Percentiles rank a stretch among this genome's conserved stretches.
Conservation (phyloP, 2,888 invertebrate species). For the Operophtera brumata region DNA sequence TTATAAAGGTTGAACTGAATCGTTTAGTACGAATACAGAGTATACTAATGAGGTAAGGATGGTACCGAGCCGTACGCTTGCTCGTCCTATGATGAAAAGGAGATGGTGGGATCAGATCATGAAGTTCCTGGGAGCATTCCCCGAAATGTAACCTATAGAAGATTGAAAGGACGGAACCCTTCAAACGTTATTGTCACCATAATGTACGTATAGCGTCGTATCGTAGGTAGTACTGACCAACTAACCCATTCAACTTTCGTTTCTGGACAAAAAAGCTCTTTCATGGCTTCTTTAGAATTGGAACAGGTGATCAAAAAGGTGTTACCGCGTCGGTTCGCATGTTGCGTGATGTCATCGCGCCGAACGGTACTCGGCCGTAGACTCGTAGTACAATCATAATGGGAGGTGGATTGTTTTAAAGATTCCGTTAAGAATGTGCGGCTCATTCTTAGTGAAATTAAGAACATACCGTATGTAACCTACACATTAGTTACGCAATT, state of each 20-base stretch:
- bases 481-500: not conserved
- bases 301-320: constrained; percentile 44
- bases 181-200: no score
- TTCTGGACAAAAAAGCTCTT: constrained; percentile 5
- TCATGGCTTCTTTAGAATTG: constrained; percentile 22
- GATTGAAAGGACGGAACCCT: no score
- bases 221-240: not conserved
- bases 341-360: constrained; percentile 42
- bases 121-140: no score
- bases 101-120: no score
- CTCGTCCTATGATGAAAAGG: no score
- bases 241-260: constrained; percentile 3
- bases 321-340: constrained; percentile 20
- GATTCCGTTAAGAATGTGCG: constrained; percentile 18
- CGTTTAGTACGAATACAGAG: no score
- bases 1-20: no score
- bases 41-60: no score
- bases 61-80: no score
- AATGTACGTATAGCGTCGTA: no score
- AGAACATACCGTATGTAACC: not conserved
- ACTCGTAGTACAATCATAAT: constrained; percentile 11
- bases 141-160: no score
- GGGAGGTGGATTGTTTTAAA: constrained; percentile 19
- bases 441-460: constrained; percentile 7
- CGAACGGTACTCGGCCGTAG: constrained; percentile 40